phyloP scores from a whole-genome alignment of 2,113 vertebrate species.

The Elachura formosa region DNA sequence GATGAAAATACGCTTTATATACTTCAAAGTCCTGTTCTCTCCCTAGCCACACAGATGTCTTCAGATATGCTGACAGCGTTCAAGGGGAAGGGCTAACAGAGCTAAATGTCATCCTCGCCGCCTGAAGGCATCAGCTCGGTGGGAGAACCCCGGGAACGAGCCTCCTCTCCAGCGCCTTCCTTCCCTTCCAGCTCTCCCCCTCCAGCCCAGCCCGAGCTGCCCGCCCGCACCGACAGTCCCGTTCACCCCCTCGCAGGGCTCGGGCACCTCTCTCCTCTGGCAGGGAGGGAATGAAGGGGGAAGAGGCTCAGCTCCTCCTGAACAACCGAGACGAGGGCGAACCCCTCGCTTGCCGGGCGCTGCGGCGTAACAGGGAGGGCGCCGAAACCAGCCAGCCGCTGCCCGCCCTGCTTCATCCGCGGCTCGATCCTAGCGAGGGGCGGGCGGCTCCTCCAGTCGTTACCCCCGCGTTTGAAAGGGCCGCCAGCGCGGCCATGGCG shows the following conservation, averaged over 20 bases:
- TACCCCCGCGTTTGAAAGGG: conserved; percentile 46
- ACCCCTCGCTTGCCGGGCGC: not conserved
- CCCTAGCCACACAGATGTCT: not conserved
- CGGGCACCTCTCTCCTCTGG: not conserved
- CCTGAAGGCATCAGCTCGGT: not conserved
- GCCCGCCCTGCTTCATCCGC: not conserved
- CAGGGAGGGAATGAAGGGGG: not conserved
- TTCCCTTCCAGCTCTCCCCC: not conserved
- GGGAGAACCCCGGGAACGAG: accelerated
- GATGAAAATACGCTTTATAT: accelerated
- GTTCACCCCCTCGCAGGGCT: not conserved
- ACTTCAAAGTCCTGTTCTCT: not conserved
- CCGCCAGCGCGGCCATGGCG: conserved; percentile 1
- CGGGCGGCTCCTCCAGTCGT: not conserved
- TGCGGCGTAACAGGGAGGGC: not conserved
- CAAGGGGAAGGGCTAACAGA: not conserved
- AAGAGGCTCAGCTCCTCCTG: not conserved
- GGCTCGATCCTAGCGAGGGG: not conserved
- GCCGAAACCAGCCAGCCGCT: not conserved
- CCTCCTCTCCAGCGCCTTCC: not conserved
- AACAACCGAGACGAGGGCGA: not conserved
- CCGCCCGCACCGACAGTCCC: not conserved
- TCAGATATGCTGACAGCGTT: accelerated
- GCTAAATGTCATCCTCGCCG: accelerated
- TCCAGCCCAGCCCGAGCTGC: not conserved